Evolutionary conservation across 2,797 vertebrate genomes (phyloP).

Genomic region (Hypotaenidia philippensis): DNA sequence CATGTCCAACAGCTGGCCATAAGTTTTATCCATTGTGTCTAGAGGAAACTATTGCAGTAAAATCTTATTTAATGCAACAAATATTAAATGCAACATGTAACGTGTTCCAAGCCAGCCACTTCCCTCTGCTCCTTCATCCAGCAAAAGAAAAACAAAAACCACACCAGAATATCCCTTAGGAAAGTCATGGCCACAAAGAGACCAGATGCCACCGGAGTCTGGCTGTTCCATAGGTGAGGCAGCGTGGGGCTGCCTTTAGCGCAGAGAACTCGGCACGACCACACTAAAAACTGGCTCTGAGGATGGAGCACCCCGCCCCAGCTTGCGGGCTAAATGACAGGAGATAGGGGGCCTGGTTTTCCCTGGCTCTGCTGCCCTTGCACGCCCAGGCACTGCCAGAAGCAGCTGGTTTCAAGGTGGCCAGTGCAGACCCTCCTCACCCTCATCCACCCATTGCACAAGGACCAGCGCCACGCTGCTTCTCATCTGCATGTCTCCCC

Average conservation of each 20-base stretch:
- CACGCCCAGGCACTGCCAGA: fast-evolving
- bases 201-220: not conserved
- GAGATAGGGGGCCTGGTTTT: not conserved
- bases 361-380: not conserved
- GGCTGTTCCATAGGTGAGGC: not conserved
- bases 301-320: not conserved
- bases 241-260: not conserved
- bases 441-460: not conserved
- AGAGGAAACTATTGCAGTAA: not conserved
- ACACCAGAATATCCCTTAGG: not conserved
- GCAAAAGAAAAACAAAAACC: not conserved
- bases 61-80: not conserved
- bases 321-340: too few relatives aligned
- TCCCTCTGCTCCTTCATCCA: not conserved
- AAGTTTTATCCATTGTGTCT: not conserved
- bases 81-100: not conserved
- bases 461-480: fast-evolving
- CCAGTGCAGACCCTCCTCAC: not conserved
- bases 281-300: not conserved
- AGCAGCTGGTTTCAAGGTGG: not conserved
- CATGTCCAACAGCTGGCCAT: not conserved
- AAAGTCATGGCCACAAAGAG: not conserved
- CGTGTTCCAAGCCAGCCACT: not conserved
- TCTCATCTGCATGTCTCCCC: not conserved
- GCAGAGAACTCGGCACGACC: not conserved